These are phyloP conservation scores for Macropus fuliginosus DNA, from an alignment of 2,797 vertebrate genomes.

Conservation along the genomic window DNA sequence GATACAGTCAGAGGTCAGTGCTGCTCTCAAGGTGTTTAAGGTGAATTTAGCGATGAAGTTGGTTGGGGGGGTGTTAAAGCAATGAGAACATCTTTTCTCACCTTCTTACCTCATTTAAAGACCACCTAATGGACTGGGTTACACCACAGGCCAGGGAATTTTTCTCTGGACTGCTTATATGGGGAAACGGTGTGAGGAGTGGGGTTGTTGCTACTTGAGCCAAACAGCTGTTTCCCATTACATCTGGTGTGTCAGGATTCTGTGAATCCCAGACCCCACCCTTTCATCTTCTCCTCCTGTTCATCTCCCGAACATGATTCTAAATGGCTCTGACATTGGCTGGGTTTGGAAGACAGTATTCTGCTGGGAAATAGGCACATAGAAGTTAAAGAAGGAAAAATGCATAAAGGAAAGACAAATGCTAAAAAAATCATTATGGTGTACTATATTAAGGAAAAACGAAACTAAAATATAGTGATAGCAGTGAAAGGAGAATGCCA, in stretches of 20 bases:
- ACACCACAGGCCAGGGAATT: background rate
- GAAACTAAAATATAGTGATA: background rate
- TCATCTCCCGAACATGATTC: slow-evolving; percentile 6
- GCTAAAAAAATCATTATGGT: background rate
- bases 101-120: slow-evolving; percentile 75
- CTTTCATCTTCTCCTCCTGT: slow-evolving; percentile 44
- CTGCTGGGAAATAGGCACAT: background rate
- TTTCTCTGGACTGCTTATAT: background rate
- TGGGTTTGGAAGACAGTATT: background rate
- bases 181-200: background rate
- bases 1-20: background rate
- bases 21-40: background rate
- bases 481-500: background rate
- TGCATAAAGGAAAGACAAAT: background rate
- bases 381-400: background rate
- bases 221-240: slow-evolving; percentile 62
- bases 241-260: slow-evolving; percentile 72
- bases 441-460: background rate
- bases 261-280: slow-evolving; percentile 50
- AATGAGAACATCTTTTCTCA: slow-evolving; percentile 71
- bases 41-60: background rate
- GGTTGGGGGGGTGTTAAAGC: slow-evolving; percentile 2
- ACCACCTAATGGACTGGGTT: slow-evolving; percentile 42
- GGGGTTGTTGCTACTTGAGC: slow-evolving; percentile 49
- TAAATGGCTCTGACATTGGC: slow-evolving; percentile 8